Base-by-base conservation (phyloP, 2,888 invertebrate species). In the Brachypalpus laphriformis region DNA sequence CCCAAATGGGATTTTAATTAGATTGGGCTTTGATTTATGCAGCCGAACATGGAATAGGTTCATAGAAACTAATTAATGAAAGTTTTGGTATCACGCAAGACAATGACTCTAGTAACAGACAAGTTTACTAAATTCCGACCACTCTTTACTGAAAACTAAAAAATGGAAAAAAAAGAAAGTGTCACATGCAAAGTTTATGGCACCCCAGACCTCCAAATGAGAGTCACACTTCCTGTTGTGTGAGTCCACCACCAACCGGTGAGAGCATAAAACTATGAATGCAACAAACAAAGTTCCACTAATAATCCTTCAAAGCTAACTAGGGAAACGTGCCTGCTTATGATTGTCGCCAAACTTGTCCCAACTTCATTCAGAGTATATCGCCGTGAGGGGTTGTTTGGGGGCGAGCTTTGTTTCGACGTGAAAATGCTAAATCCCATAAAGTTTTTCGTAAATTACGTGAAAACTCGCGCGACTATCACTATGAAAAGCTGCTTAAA, bases 401-500 rank as follows among this genome's bases (percentile, higher is more conserved):
- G 16, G 34, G 25, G 49, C n/a, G 45, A 28, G 20, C 28, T 18
- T 70, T 72, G 22, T 77, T 78, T 61, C 9, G 34, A 74, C 68
- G 70, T 63, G 63, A 63, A 75, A 85, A 85, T 70, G 56, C 42
- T 56, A 75, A 75, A 75, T 74, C 65, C 74, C 65, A 37, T 51
- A 65, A 75, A 85, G 57, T 81, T 81, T 80, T 81, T 70, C 80
- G 63, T 47, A 75, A 80, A 85, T 81, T 80, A 85, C 83, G 83
- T 83, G 83, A 75, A 83, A 83, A 85, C 51, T 80, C 22, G 34
- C 68, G 65, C 45, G 31, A 83, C 80, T 80, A 80, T 80, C 74
- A 61, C 59, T 42, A 31, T 8, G 7, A 51, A 56, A 37, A 40
- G 14, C 25, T 63, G 61, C 45, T 68, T 37, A 63, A 20, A 42